Percentiles rank a stretch among this genome's conserved stretches.
phyloP scores from a whole-genome alignment of 2,888 invertebrate species.

The Argyresthia albistria region DNA sequence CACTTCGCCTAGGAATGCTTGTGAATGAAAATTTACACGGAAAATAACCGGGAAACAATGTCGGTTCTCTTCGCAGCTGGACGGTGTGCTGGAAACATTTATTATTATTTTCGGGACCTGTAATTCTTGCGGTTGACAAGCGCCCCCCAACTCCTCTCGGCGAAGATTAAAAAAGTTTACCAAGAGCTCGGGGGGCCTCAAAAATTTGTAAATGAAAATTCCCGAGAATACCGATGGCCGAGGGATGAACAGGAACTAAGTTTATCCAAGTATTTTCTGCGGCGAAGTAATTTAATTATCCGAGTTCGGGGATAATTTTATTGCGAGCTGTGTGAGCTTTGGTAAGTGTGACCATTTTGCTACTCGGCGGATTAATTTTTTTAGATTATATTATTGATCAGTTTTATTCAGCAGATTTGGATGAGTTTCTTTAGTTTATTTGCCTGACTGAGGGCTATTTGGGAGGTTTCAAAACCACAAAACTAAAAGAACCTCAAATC shows the following conservation, averaged over 20 bases:
- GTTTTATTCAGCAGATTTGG: too few relatives aligned
- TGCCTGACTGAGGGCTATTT: too few relatives aligned
- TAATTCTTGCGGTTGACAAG: constrained; percentile 38
- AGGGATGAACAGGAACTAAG: constrained; percentile 19
- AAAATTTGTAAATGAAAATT: constrained; percentile 54
- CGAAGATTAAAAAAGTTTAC: constrained; percentile 63
- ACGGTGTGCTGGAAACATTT: constrained; percentile 22
- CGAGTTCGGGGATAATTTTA: constrained; percentile 31
- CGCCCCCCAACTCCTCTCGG: constrained; percentile 15
- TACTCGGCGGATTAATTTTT: too few relatives aligned
- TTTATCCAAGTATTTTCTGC: constrained; percentile 45
- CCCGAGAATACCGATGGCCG: constrained; percentile 2
- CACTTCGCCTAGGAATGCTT: neutral
- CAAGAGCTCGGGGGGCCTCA: constrained; percentile 30
- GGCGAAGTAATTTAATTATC: constrained; percentile 45
- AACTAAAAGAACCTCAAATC: too few relatives aligned
- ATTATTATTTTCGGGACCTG: constrained; percentile 33
- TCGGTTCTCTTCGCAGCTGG: too few relatives aligned
- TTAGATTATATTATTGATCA: too few relatives aligned
- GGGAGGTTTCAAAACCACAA: too few relatives aligned
- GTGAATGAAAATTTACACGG: neutral
- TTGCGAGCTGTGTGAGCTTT: too few relatives aligned
- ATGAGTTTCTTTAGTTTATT: too few relatives aligned
- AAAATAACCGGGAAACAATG: neutral
- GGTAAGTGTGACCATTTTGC: too few relatives aligned